phyloP scores from a whole-genome alignment of 2,888 invertebrate genomes.

The Nymphalis polychloros region DNA sequence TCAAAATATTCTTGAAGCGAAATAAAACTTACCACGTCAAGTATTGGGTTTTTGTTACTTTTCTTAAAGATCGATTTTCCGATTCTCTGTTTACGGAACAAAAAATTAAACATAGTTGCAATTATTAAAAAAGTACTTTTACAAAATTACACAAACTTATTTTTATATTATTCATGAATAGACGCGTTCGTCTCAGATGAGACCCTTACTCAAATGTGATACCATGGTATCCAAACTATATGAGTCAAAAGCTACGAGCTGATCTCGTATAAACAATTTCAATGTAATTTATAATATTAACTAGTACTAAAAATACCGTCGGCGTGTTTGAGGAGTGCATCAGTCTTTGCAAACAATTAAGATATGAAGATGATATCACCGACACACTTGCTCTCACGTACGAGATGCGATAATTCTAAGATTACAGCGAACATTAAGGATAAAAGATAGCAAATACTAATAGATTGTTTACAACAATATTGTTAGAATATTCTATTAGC shows the following conservation, averaged over 20 bases:
- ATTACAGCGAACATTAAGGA: conserved; percentile 8
- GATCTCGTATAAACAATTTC: conserved; percentile 35
- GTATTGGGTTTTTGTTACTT: not conserved
- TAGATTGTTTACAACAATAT: not conserved
- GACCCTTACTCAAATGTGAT: conserved; percentile 36
- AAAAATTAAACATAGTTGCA: conserved; percentile 22
- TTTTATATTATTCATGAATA: conserved; percentile 1
- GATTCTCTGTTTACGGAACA: conserved; percentile 17
- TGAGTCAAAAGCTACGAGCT: conserved; percentile 25
- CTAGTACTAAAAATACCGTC: conserved; percentile 29
- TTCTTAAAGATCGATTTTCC: conserved; percentile 20
- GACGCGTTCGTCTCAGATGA: conserved; percentile 14
- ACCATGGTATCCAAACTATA: conserved; percentile 31
- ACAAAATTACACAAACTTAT: conserved; percentile 13
- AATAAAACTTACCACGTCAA: conserved; percentile 25
- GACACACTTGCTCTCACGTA: conserved; percentile 23
- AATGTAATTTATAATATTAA: conserved; percentile 38
- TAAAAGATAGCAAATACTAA: not conserved
- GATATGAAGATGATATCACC: conserved; percentile 43
- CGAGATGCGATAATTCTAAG: conserved; percentile 17
- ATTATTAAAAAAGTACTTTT: conserved; percentile 10
- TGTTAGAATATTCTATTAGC: too few relatives aligned
- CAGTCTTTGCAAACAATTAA: conserved; percentile 38
- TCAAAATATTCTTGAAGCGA: not conserved
- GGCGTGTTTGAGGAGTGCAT: conserved; percentile 41